Conservation (phyloP, 2,113 vertebrate genomes). For the Lipotes vexillifer region DNA sequence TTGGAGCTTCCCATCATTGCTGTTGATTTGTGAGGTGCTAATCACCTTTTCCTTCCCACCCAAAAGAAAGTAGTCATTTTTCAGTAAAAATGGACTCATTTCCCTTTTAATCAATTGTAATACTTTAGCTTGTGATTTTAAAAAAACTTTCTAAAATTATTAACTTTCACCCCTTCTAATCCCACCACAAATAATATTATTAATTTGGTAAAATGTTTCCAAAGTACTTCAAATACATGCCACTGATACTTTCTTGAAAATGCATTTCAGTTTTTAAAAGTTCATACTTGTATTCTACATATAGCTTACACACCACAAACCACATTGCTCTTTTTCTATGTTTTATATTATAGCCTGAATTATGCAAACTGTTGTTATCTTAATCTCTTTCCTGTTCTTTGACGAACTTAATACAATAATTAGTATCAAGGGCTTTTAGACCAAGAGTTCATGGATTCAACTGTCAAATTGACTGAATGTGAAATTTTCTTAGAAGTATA, state of each 20-base stretch:
- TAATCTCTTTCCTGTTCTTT: conserved; percentile 55
- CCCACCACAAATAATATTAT: neutral
- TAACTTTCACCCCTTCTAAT: neutral
- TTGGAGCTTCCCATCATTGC: neutral
- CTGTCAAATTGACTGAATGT: conserved; percentile 36
- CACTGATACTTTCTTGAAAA: conserved; percentile 11
- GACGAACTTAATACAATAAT: conserved; percentile 54
- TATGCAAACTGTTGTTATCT: conserved; percentile 42
- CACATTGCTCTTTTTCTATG: neutral
- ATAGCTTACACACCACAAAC: conserved; percentile 41
- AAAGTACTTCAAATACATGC: conserved; percentile 30
- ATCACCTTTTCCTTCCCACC: neutral
- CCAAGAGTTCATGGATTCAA: conserved; percentile 35
- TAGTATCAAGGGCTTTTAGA: conserved; percentile 43
- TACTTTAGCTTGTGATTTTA: neutral
- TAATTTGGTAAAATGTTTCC: conserved; percentile 30
- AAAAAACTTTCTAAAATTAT: neutral
- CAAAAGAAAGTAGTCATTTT: neutral
- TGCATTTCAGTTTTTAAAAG: neutral
- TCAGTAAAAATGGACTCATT: neutral
- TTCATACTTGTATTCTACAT: neutral
- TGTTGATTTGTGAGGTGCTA: neutral
- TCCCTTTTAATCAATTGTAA: conserved; percentile 11
- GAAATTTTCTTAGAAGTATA: conserved; percentile 31
- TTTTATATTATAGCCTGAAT: conserved; percentile 20